Base-by-base conservation (phyloP, 23 tunicate species). In the Styela clava region DNA sequence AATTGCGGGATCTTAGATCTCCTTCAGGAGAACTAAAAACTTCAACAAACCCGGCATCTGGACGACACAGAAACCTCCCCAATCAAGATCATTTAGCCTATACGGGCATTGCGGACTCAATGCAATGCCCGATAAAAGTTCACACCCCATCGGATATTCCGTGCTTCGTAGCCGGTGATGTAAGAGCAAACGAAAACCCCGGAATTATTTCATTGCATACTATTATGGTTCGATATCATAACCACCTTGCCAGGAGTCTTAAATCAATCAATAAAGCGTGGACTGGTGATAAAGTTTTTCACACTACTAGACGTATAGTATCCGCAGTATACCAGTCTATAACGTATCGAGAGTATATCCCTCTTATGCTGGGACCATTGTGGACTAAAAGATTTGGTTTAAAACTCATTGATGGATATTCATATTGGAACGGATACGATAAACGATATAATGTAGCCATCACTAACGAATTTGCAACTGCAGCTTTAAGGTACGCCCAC, bases 401-500 rank as follows among this genome's bases (percentile, higher is more conserved):
- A 31, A 37, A 79, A 24, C 44, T 83, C 12, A 31, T 34, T 31
- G 22, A 25, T 0, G 56, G 56, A 12, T 52, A 83, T 74, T 88
- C 92, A 1, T 87, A 83, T 63, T 92, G 80, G 82, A 78, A 63
- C 69, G 98, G 94, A 0, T 94, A 94, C 78, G 94, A 94, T 72
- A 33, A 86, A n/a, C 56, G 91, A 0, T 76, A 74, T 33, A 89
- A 94, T 79, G 86, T 94, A 0, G 73, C 94, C 9, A 80, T 94
- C 9, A 33, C 89, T 2, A 94, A 88, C 44, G 98, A 74, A 24
- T 94, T 94, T 69, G 76, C 94, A 33, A 85, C 98, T n/a, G 89
- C 98, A 20, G 98, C 98, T 23, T 88, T 88, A 61, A 73, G 98
- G 32, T 76, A 88, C 62, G 97, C 92, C 21, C 97, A 92, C 82